Conservation (phyloP, 2,113 vertebrate species). For the Aix galericulata region DNA sequence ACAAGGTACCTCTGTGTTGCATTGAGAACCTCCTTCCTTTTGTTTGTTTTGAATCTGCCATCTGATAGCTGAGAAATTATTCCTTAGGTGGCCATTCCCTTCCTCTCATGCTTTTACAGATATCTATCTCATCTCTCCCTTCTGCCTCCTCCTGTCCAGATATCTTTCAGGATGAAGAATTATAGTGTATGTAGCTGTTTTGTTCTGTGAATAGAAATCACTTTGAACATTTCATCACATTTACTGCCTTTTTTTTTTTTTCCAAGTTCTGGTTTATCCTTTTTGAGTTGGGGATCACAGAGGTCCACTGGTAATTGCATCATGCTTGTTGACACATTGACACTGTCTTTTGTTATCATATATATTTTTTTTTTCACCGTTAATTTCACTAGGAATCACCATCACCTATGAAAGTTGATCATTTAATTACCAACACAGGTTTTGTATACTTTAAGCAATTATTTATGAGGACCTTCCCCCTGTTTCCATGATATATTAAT, state of each 20-base stretch:
- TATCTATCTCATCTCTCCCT: not conserved
- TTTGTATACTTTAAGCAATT: not conserved
- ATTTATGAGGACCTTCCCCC: fast-evolving
- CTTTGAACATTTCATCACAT: not conserved
- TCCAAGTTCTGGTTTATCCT: not conserved
- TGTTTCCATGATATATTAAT: not conserved
- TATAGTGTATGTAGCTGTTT: not conserved
- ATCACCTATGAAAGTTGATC: not conserved
- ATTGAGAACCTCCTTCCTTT: not conserved
- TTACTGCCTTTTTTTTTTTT: not conserved
- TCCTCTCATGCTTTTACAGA: not conserved
- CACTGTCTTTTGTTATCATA: not conserved
- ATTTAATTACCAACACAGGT: not conserved
- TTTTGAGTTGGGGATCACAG: not conserved
- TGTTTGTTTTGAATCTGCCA: not conserved
- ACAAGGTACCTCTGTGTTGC: not conserved
- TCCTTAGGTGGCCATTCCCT: not conserved
- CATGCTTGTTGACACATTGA: not conserved
- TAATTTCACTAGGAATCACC: not conserved
- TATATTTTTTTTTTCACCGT: not conserved
- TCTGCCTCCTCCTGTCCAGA: not conserved
- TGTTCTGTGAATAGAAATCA: not conserved
- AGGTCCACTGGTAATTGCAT: not conserved
- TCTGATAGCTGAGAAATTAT: not conserved
- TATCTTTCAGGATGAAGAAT: not conserved